Conservation (phyloP, 2,113 vertebrate genomes). For the Rhinopomastus cyanomelas region DNA sequence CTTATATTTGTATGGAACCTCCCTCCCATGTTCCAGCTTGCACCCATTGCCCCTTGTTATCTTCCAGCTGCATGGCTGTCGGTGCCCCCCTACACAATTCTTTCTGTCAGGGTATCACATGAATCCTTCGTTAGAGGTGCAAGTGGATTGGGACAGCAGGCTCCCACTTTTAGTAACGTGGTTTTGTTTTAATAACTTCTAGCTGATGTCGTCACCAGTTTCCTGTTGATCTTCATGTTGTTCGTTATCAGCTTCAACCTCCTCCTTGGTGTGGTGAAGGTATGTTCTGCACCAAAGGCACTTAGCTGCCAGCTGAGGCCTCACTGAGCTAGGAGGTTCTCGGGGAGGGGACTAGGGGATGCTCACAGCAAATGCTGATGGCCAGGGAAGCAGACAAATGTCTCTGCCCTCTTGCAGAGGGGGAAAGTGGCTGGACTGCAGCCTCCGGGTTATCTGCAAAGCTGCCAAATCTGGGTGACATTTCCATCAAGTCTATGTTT, state of each 20-base stretch:
- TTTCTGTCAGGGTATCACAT: not conserved
- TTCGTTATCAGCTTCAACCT: constrained; percentile 76
- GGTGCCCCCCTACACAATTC: not conserved
- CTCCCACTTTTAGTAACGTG: not conserved
- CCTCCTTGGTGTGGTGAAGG: constrained; percentile 76
- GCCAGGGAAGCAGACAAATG: not conserved
- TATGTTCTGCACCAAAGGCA: not conserved
- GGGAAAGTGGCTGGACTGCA: not conserved
- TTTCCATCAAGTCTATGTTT: not conserved
- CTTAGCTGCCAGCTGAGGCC: not conserved
- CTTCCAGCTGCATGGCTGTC: not conserved
- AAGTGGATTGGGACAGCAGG: not conserved
- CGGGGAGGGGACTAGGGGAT: not conserved
- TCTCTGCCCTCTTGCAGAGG: not conserved
- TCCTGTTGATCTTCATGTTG: constrained; percentile 75
- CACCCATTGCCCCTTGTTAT: no score
- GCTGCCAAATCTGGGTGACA: not conserved
- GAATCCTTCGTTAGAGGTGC: not conserved
- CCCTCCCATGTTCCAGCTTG: no score
- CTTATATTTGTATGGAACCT: no score
- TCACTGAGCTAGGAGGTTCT: not conserved
- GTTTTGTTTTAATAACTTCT: not conserved
- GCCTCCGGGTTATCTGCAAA: not conserved
- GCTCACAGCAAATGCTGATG: not conserved
- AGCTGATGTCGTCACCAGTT: constrained; percentile 77